Evolutionary conservation across 92 coral and sea anemone species (phyloP), one percentile per base, ranked within the genome.

Genomic region (Porites rus): DNA sequence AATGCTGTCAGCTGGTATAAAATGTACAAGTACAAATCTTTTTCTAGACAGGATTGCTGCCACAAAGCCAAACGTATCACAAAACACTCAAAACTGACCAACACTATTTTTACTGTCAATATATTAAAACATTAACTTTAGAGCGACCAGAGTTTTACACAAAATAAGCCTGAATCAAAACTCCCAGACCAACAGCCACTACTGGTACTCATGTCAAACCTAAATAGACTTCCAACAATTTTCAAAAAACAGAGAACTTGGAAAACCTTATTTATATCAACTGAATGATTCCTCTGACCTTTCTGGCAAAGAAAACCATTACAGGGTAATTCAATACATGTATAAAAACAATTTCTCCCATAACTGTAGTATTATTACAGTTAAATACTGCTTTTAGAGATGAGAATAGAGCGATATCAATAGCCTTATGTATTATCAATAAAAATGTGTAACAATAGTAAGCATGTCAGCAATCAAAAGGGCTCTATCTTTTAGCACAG

Each of bases 1-100:
- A 84, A 72, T 65, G 22, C 64, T 66, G 74, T 28, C 54, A 10
- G 74, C 83, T 52, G 58, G 20, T 76, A 20, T 82, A 22, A 75
- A 76, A 58, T 75, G 83, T 66, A 85, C 76, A 85, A 16, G 79
- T 85, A 76, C 75, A 68, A 83, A 75, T 68, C 75, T 14, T 31
- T 38, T 14, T 65, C 74, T 74, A 46, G 52, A 51, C 74, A 83
- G 76, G 22, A 74, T 9, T 63, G 71, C 65, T 74, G n/a, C 80
- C 60, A 50, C 80, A 83, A 60, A 24, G 77, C 61, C 68, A 63
- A 73, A 52, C 60, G 13, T 13, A 53, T 38, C 31, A 59, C 54
- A n/a, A 10, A 78, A 81, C 69, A 70, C 69, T 28, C 76, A 22
- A 67, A 52, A 24, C n/a, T 16, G 52, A 81, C 46, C 62, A 46